Conservation (phyloP, 2,113 vertebrate genomes). For the Chinchilla lanigera region DNA sequence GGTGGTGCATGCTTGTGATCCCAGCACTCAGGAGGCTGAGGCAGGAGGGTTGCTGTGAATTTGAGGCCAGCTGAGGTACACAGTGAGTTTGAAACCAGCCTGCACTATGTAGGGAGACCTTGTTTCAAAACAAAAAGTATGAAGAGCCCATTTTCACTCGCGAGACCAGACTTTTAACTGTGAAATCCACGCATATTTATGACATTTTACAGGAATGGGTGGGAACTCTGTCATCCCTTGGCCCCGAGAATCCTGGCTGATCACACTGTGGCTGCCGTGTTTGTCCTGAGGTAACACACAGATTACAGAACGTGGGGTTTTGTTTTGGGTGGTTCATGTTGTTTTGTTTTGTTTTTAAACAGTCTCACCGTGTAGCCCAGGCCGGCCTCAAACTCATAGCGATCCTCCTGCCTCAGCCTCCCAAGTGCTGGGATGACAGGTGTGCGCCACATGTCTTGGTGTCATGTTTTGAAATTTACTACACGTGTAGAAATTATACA, state of each 20-base stretch:
- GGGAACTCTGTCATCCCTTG: accelerated
- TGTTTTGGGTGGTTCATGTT: not conserved
- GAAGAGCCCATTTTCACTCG: not conserved
- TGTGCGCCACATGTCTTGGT: not conserved
- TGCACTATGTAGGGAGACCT: not conserved
- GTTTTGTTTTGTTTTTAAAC: not conserved
- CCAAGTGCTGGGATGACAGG: not conserved
- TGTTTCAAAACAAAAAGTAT: not conserved
- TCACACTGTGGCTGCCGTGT: not conserved
- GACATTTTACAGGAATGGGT: not conserved
- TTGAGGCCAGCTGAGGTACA: not conserved
- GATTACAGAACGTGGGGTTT: not conserved
- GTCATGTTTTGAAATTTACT: not conserved
- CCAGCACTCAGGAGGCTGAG: not conserved
- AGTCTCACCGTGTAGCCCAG: not conserved
- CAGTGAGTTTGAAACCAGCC: not conserved
- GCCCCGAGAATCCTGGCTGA: not conserved
- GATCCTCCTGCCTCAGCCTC: not conserved
- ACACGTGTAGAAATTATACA: not conserved
- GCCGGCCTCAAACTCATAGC: not conserved
- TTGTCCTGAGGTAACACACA: too few relatives aligned
- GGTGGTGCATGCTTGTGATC: not conserved
- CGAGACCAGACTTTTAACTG: not conserved
- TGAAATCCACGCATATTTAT: not conserved
- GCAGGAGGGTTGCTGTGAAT: not conserved